Conservation (phyloP, 2,113 vertebrate species). For the Carettochelys insculpta region DNA sequence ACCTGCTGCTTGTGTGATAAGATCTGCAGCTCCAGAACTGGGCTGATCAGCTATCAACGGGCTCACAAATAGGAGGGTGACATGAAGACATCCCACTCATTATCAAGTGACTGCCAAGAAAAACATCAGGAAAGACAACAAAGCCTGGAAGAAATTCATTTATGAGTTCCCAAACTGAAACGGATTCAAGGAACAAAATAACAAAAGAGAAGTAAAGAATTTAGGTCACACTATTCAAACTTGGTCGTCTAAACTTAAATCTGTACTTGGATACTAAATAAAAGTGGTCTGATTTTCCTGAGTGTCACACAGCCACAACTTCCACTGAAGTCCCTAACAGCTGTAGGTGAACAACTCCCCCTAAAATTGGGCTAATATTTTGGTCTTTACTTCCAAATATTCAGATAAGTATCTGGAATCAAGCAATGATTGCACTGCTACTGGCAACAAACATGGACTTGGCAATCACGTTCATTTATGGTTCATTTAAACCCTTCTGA, state of each 20-base stretch:
- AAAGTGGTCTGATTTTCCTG: background rate
- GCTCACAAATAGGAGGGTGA: too few species aligned
- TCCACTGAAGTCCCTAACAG: background rate
- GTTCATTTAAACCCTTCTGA: background rate
- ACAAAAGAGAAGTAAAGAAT: slow-evolving; percentile 17
- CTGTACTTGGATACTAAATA: background rate
- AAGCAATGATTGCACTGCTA: background rate
- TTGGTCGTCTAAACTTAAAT: background rate
- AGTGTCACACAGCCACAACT: background rate
- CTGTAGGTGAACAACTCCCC: background rate
- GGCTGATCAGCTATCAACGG: too few species aligned
- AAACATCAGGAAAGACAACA: slow-evolving; percentile 28
- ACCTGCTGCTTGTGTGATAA: too few species aligned
- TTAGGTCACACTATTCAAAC: background rate
- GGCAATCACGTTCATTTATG: background rate
- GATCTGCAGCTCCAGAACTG: too few species aligned
- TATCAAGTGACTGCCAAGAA: too few species aligned
- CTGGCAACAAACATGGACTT: background rate
- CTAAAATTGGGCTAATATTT: background rate
- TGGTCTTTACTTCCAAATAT: background rate
- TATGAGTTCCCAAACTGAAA: background rate
- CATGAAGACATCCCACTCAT: too few species aligned
- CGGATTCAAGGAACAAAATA: slow-evolving; percentile 15
- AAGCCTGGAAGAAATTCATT: background rate
- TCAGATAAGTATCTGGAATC: background rate